phyloP scores from a whole-genome alignment of 2,888 invertebrate species.

The Nomada hirtipes region DNA sequence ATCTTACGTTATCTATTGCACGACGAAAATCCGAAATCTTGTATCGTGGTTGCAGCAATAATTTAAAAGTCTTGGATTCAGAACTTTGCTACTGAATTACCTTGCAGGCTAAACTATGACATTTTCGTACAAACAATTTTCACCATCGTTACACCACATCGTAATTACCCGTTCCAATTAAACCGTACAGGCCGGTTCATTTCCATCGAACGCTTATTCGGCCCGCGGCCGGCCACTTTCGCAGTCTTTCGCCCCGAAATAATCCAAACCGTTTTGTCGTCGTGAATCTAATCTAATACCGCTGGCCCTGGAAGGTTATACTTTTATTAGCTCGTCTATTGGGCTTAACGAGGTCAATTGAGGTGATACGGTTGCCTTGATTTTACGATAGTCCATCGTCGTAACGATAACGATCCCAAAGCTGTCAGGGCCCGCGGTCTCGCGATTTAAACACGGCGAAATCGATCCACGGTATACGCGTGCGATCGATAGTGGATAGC shows the following conservation, averaged over 20 bases:
- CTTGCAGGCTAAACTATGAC: not conserved
- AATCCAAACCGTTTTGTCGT: constrained; percentile 58
- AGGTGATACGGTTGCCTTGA: constrained; percentile 78
- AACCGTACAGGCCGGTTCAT: constrained; percentile 19
- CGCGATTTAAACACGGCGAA: not conserved
- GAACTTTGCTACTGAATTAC: too few species aligned
- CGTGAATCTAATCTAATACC: constrained; percentile 67
- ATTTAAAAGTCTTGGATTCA: not conserved
- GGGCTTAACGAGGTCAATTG: constrained; percentile 82
- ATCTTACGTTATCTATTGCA: too few species aligned
- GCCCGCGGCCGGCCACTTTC: constrained; percentile 20
- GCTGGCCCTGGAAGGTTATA: constrained; percentile 73
- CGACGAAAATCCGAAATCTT: too few species aligned
- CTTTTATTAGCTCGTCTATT: constrained; percentile 80
- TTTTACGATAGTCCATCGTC: constrained; percentile 76
- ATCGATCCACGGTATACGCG: too few species aligned
- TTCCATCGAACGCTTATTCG: constrained; percentile 29
- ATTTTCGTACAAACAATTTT: not conserved
- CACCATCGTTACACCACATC: not conserved
- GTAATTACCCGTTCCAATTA: constrained; percentile 42
- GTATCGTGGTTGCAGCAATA: not conserved
- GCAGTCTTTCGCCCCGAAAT: constrained; percentile 45
- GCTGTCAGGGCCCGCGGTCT: constrained; percentile 10
- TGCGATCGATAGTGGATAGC: constrained; percentile 4
- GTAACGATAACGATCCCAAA: constrained; percentile 72